Conservation (phyloP, 2,113 vertebrate species). For the Oenanthe oenanthe region DNA sequence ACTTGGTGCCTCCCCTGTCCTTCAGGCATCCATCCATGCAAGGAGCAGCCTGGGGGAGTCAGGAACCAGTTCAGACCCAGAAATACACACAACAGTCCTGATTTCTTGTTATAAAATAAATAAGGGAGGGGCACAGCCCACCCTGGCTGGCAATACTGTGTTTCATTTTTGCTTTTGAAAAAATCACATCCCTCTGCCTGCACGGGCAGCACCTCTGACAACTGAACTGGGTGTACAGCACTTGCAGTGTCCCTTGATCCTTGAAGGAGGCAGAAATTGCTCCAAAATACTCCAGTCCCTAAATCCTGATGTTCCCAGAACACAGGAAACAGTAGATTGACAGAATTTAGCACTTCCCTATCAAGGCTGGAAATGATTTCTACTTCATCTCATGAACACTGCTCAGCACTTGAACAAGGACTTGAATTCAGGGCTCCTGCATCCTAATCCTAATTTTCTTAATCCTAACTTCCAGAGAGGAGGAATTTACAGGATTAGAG, state of each 20-base stretch:
- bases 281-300: background rate
- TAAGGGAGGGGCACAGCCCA: background rate
- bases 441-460: background rate
- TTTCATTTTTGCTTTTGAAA: background rate
- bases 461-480: background rate
- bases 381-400: background rate
- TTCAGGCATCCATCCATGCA: fast-evolving
- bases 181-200: fast-evolving
- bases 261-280: background rate
- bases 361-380: background rate
- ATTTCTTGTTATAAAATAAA: background rate
- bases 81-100: background rate
- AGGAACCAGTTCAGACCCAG: background rate
- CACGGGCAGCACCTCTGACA: fast-evolving
- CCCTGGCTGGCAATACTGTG: background rate
- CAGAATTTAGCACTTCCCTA: background rate
- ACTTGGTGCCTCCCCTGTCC: background rate
- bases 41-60: fast-evolving
- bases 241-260: background rate
- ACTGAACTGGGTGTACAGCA: background rate
- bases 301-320: background rate
- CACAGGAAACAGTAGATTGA: background rate
- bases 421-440: background rate
- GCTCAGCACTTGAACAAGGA: background rate
- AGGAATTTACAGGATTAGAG: background rate